A percentile compares a stretch with the other conserved stretches of the same genome.
Evolutionary conservation across 2,888 invertebrate genomes (phyloP).

Genomic region (Serripes groenlandicus): DNA sequence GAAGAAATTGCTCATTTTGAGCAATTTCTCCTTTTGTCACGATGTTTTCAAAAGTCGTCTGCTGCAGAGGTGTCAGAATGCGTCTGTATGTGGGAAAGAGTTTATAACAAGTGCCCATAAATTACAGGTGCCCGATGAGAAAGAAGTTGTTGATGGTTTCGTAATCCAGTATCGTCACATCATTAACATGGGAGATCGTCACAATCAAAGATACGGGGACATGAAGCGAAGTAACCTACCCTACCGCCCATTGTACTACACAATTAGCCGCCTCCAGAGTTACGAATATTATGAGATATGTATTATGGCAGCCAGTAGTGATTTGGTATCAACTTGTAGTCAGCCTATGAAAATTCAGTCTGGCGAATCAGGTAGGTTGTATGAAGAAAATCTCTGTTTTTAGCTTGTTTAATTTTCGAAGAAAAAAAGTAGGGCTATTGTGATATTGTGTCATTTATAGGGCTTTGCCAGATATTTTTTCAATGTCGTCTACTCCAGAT

Average conservation of each 20-base stretch:
- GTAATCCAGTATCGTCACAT: constrained; percentile 76
- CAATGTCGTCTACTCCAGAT: too few relatives aligned
- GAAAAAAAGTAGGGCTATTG: too few relatives aligned
- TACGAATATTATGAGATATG: constrained; percentile 97
- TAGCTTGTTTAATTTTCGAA: too few relatives aligned
- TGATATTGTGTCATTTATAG: too few relatives aligned
- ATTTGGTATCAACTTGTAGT: constrained; percentile 73
- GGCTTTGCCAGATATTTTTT: too few relatives aligned
- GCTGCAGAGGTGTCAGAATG: neutral
- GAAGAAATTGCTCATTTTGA: neutral
- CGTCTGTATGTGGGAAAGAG: neutral
- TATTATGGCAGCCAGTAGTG: constrained; percentile 90
- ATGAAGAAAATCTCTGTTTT: too few relatives aligned
- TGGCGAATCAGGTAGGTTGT: constrained; percentile 61
- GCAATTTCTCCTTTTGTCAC: neutral
- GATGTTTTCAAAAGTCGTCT: neutral
- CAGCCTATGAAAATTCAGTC: constrained; percentile 76
- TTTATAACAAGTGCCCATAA: neutral
- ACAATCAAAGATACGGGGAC: constrained; percentile 47
- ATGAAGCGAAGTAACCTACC: constrained; percentile 52
- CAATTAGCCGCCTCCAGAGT: constrained; percentile 91
- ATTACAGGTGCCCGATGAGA: constrained; percentile 75
- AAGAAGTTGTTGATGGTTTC: constrained; percentile 81
- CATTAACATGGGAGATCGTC: constrained; percentile 62
- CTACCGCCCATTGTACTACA: constrained; percentile 72